phyloP scores from a whole-genome alignment of 1,140 invertebrate genomes.

The Phenacoccus solenopsis region DNA sequence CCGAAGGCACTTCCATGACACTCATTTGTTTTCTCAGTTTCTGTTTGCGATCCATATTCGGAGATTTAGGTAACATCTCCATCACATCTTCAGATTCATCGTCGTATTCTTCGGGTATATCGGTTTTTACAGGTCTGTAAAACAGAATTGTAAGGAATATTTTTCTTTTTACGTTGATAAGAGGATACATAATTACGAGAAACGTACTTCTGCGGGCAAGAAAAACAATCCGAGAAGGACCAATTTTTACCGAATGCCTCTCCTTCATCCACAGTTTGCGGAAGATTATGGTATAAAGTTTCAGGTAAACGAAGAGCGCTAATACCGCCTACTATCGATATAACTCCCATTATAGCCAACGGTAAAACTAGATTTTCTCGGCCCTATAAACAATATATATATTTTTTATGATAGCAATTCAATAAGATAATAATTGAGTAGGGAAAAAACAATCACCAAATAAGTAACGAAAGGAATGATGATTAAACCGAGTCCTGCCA shows the following conservation, averaged over 20 bases:
- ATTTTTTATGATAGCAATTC: neutral
- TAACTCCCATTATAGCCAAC: constrained; percentile 60
- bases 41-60: neutral
- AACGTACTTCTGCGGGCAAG: constrained; percentile 47
- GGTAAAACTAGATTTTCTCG: constrained; percentile 68
- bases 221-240: constrained; percentile 53
- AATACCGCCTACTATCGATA: constrained; percentile 64
- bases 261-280: constrained; percentile 73
- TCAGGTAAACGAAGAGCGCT: constrained; percentile 66
- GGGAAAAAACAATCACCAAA: constrained; percentile 40
- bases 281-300: constrained; percentile 61
- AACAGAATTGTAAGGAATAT: neutral
- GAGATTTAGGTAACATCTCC: constrained; percentile 12
- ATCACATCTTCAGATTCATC: constrained; percentile 24
- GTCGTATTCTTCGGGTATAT: constrained; percentile 36
- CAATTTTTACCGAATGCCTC: constrained; percentile 78
- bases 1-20: neutral
- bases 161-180: neutral
- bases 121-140: constrained; percentile 28
- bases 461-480: constrained; percentile 85
- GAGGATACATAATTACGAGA: neutral
- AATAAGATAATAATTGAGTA: neutral
- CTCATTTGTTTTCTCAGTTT: neutral
- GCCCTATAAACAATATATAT: constrained; percentile 40
- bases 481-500: constrained; percentile 71